Evolutionary conservation across 1,140 invertebrate genomes (phyloP), one percentile per base, ranked within the genome.

Genomic region (Littorina saxatilis): DNA sequence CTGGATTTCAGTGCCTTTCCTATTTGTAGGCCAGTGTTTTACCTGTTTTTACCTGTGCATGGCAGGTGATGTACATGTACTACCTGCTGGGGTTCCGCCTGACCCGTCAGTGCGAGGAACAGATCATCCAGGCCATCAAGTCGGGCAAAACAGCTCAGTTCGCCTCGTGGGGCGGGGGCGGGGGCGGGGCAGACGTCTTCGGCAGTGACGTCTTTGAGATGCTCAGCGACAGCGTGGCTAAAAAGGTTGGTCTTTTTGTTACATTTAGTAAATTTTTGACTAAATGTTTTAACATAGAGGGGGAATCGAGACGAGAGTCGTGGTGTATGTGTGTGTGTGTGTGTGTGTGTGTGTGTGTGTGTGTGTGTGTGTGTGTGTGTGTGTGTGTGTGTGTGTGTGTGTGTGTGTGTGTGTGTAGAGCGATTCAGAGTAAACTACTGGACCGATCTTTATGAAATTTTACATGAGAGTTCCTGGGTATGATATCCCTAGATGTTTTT

Each of bases 21-120:
- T n/a, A n/a, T n/a, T n/a, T n/a, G n/a, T n/a, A n/a, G n/a, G n/a
- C n/a, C n/a, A n/a, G n/a, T n/a, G n/a, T n/a, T n/a, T n/a, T n/a
- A n/a, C n/a, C n/a, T n/a, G n/a, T n/a, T n/a, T n/a, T n/a, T n/a
- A n/a, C n/a, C n/a, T n/a, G n/a, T n/a, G n/a, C n/a, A n/a, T n/a
- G n/a, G 1, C 61, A 93, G 93, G 93, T 94, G n/a, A 95, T 95
- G 94, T 95, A 95, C 88, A 95, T 95, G 94, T 95, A 95, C 87
- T 95, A 95, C 85, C 87, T 95, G 11, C 92, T 95, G 20, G 94
- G 94, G 0, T 93, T 94, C 84, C 89, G 93, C 32, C 90, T 95
- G 20, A 82, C 84, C 27, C 87, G 84, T 27, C 82, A 84, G 29
- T 88, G 88, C 66, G 77, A 85, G 66, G 81, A 86, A 15, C n/a